Evolutionary conservation across 2,797 vertebrate species (phyloP), one percentile per base, ranked within the genome.

Genomic region (Carduelis carduelis): DNA sequence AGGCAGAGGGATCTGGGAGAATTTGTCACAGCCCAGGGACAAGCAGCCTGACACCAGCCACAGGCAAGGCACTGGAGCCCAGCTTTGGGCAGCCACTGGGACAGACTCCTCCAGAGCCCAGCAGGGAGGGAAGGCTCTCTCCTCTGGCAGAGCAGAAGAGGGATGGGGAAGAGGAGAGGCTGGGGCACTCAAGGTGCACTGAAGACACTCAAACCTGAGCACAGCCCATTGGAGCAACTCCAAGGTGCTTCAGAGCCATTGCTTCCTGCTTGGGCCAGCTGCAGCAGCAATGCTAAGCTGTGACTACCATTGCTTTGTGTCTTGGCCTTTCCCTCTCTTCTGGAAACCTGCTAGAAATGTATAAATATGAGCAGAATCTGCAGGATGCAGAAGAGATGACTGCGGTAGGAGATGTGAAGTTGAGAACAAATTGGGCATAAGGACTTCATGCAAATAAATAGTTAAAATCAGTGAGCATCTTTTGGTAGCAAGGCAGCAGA

Each of bases 21-120:
- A 8, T 24, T 50, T 52, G 44, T 12, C 57, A 41, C n/a, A 60
- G 52, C 50, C 20, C 53, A 12, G 41, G 0, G 5, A 44, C 0
- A 3, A n/a, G 64, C 37, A 52, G 53, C 7, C 2, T n/a, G 32
- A 8, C 46, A 14, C 5, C 4, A 1, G 55, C 15, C 66, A 83
- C 2, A 0, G 53, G 44, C 53, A 76, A 28, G 26, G 39, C 4
- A 1, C 41, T 34, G 2, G 1, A 69, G 26, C 57, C 64, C 37
- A 60, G 59, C 65, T 22, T 12, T 0, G 1, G 35, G 35, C 76
- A 91, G 68, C 39, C 37, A 0, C 30, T 0, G 0, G 91, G 9
- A 68, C 49, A 34, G 47, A 13, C 19, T 30, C 47, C 1, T 3
- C 26, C 44, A 66, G 61, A 83, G 81, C 52, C 34, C 46, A 52